Base-by-base conservation (phyloP, 1,140 invertebrate species). In the Mylabris phalerata region DNA sequence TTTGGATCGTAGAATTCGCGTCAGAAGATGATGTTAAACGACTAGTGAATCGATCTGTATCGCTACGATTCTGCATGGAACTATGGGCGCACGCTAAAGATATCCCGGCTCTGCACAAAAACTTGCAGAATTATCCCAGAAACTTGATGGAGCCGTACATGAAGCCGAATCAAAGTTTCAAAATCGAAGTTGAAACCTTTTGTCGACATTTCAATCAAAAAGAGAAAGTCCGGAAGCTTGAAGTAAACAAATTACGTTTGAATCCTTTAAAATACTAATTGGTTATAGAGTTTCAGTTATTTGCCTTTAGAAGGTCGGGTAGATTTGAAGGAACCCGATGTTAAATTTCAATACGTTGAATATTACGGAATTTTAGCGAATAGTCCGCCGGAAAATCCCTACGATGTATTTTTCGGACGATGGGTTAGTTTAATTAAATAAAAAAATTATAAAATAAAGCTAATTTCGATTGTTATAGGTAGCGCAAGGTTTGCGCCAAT, bases 111-210 rank as follows among this genome's bases (percentile, higher is more conserved):
- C 76, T 94, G 39, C 88, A 92, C 69, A 61, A 75, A 3, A 78
- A 82, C 56, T 75, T 93, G 39, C 82, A 80, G 70, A 62, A 67
- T 40, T 81, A 81, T 60, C 77, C 82, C 1, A 65, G 72, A 54
- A 68, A 79, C 50, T 68, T 81, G 51, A 75, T 84, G 45, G 68
- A 78, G 39, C 67, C 74, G 4, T 82, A 83, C 70, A 79, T 81
- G 60, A 64, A 73, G 24, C 54, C 70, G 19, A 71, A 83, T 1
- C 79, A 77, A 61, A 83, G 86, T 6, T 94, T 92, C 68, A 88
- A 88, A 79, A 81, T 95, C n/a, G 81, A 84, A 61, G 88, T 95
- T 9, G 92, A 95, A 75, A 87, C 88, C 5, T 95, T 92, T 75
- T 90, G 91, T 70, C 92, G 88, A 70, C 89, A 90, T 75, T 86